Base-by-base conservation (phyloP, 2,113 vertebrate genomes). In the Bettongia penicillata region DNA sequence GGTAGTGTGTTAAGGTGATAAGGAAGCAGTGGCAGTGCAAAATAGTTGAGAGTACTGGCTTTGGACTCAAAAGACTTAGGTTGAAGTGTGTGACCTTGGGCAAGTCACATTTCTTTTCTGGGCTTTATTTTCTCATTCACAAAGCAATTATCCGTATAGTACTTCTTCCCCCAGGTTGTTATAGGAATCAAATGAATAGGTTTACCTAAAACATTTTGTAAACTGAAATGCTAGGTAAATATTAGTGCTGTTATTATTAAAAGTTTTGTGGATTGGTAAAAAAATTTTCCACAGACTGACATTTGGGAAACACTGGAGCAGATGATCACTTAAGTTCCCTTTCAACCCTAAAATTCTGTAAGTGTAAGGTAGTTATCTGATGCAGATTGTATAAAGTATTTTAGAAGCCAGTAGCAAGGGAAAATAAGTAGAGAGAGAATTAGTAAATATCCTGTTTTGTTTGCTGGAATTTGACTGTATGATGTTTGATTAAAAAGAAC, bases 401-500 rank as follows among this genome's bases (percentile, higher is more conserved):
- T 0, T 93, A 96, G 96, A 97, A 96, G 96, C 97, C 91, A 1
- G 95, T 57, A 37, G 77, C 68, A 84, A 84, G 37, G n/a, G n/a
- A 43, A 84, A 84, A 84, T 84, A 43, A 84, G 90, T 90, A 94
- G 95, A 92, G 96, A 98, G 95, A 97, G 95, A 96, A n/a, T 94
- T 92, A 22, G 91, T 55, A 61, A 96, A 96, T 91, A 95, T 94
- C 92, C 96, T 94, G 53, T 77, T 91, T 50, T 43, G 3, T 0
- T 3, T 91, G 92, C 91, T 95, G 25, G 28, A 94, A 94, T 68
- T 95, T 92, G 91, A 97, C 95, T 97, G 96, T 90, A 94, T 7
- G 94, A 95, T 96, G 52, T 97, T 97, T 96, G 90, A 91, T 95
- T 96, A 94, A 96, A 92, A 95, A 96, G 93, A 97, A 68, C 91